Conservation (phyloP, 1,140 invertebrate species). For the Drosophila sechellia region DNA sequence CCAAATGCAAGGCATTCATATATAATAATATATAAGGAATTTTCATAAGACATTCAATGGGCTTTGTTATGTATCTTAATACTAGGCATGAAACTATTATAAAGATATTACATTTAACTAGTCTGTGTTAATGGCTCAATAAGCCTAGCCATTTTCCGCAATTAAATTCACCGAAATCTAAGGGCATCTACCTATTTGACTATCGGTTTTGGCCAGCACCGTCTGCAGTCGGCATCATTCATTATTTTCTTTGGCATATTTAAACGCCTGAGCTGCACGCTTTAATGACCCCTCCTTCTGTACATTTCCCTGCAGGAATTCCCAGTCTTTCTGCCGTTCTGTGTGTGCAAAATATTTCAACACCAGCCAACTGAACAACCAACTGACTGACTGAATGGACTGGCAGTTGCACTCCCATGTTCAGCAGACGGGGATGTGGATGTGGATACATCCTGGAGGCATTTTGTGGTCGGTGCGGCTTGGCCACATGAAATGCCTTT, state of each 20-base stretch:
- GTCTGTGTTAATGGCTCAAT: neutral
- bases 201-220: constrained; percentile 15
- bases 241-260: constrained; percentile 34
- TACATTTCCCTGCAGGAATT: constrained; percentile 16
- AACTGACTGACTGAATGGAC: constrained; percentile 25
- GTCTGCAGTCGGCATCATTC: constrained; percentile 19
- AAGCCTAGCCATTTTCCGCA: neutral
- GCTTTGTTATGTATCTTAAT: no score
- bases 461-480: constrained; percentile 66
- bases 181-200: constrained; percentile 6
- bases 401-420: constrained; percentile 36
- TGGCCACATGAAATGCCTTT: constrained; percentile 68
- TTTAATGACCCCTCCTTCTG: constrained; percentile 7
- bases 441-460: constrained; percentile 47
- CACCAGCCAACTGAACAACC: constrained; percentile 20
- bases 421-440: constrained; percentile 2
- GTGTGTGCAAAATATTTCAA: constrained; percentile 44
- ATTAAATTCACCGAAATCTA: constrained; percentile 11
- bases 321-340: constrained; percentile 23
- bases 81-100: no score
- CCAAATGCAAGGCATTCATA: neutral
- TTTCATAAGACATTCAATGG: no score
- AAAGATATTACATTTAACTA: neutral
- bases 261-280: constrained; percentile 23
- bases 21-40: no score